These are phyloP conservation scores for Melanostigma gelatinosum DNA, from an alignment of 2,113 vertebrate genomes.

Conservation along the genomic window DNA sequence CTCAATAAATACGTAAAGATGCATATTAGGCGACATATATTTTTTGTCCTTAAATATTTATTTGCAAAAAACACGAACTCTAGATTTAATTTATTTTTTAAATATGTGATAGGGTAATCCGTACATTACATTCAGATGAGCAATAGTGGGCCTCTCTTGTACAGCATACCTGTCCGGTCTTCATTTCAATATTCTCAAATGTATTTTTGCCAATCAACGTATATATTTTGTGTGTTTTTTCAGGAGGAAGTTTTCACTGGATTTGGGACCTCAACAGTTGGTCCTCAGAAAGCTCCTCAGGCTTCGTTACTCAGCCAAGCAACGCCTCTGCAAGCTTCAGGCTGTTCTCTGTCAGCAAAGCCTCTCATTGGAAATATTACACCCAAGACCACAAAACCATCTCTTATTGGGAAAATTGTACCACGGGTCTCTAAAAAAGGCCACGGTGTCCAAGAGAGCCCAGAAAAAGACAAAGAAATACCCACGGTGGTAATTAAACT, in stretches of 20 bases:
- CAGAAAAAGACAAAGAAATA: conserved; percentile 31
- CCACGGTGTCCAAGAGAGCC: conserved; percentile 19
- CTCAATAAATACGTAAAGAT: not conserved
- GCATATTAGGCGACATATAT: not conserved
- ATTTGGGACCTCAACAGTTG: conserved; percentile 79
- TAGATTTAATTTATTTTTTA: not conserved
- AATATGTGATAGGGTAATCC: not conserved
- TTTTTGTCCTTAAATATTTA: not conserved
- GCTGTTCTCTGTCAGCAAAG: conserved; percentile 51
- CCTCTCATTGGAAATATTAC: conserved; percentile 62
- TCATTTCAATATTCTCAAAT: not conserved
- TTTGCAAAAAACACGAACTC: not conserved
- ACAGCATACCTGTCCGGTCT: not conserved
- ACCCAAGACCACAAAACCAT: conserved; percentile 50
- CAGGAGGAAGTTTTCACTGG: conserved; percentile 87
- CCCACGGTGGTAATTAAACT: conserved; percentile 65
- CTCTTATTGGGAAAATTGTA: conserved; percentile 67
- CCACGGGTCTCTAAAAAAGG: conserved; percentile 55
- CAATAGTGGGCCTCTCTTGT: not conserved
- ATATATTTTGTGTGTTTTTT: conserved; percentile 45
- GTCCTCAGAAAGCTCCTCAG: conserved; percentile 48
- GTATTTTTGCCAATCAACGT: not conserved
- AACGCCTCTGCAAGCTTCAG: conserved; percentile 61
- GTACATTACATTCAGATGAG: not conserved
- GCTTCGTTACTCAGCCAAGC: conserved; percentile 29